Conservation (phyloP, 2,797 vertebrate genomes). For the Fistularia commersonii region DNA sequence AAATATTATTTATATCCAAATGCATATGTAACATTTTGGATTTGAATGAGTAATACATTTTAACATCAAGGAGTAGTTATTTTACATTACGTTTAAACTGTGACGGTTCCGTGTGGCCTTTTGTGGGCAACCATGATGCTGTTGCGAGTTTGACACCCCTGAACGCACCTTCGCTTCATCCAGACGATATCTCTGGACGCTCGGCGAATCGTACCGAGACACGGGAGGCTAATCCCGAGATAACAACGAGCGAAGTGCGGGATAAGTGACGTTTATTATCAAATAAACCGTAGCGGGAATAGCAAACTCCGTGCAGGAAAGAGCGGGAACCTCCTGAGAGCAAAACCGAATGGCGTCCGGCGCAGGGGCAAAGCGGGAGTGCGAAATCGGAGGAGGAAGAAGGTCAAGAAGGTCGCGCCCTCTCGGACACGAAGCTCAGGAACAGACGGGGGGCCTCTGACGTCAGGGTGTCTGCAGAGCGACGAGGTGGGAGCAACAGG, state of each 20-base stretch:
- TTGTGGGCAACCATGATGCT: no score
- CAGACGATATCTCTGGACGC: constrained; percentile 35
- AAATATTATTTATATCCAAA: no score
- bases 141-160: neutral
- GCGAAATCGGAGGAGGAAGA: neutral
- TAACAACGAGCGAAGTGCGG: constrained; percentile 52
- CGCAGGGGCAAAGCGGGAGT: no score
- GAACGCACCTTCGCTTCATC: constrained; percentile 12
- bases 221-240: constrained; percentile 66
- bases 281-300: constrained; percentile 1
- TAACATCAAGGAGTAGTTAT: no score
- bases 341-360: no score
- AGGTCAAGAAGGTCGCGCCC: no score
- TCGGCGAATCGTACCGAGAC: constrained; percentile 38
- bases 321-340: neutral
- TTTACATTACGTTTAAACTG: no score
- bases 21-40: no score
- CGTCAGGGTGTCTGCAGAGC: constrained; percentile 47
- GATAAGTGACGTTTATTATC: constrained; percentile 12
- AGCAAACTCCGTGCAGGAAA: neutral
- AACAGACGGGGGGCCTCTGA: constrained; percentile 11
- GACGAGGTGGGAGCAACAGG: constrained; percentile 47
- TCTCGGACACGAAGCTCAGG: no score
- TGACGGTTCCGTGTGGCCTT: neutral
- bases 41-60: no score